These are phyloP conservation scores for Peromyscus leucopus DNA, from an alignment of 2,113 vertebrate species.

Conservation along the genomic window DNA sequence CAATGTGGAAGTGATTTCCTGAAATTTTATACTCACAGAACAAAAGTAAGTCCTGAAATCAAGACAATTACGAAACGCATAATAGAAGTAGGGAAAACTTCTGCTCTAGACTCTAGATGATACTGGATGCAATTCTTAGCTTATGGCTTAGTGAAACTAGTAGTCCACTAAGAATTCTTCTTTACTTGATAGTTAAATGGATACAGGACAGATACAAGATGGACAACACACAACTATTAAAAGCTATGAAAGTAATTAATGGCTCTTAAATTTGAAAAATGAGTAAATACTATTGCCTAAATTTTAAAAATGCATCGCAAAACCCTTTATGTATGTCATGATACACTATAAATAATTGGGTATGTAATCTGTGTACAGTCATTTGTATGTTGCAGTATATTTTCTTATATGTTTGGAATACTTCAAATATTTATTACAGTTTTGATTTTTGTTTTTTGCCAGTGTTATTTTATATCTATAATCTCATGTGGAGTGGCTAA, in stretches of 20 bases:
- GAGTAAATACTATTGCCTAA: not conserved
- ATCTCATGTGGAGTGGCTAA: not conserved
- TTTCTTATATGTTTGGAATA: not conserved
- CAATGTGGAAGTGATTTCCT: not conserved
- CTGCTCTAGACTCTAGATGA: not conserved
- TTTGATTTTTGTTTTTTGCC: not conserved
- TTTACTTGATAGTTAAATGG: not conserved
- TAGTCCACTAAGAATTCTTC: not conserved
- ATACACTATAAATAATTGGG: not conserved
- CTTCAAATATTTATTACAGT: not conserved
- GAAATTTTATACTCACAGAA: not conserved
- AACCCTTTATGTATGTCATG: not conserved
- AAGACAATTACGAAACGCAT: not conserved
- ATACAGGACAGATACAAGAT: not conserved
- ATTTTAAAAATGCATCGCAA: not conserved
- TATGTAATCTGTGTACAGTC: not conserved
- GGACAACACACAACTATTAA: not conserved
- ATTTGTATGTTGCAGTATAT: not conserved
- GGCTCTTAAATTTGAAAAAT: not conserved
- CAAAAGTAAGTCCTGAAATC: no score
- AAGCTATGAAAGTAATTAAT: not conserved
- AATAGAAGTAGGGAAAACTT: not conserved
- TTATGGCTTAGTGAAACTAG: not conserved
- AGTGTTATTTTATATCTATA: not conserved
- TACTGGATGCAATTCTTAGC: not conserved